Conservation (phyloP, 2,113 vertebrate genomes). For the Cardinalis cardinalis region DNA sequence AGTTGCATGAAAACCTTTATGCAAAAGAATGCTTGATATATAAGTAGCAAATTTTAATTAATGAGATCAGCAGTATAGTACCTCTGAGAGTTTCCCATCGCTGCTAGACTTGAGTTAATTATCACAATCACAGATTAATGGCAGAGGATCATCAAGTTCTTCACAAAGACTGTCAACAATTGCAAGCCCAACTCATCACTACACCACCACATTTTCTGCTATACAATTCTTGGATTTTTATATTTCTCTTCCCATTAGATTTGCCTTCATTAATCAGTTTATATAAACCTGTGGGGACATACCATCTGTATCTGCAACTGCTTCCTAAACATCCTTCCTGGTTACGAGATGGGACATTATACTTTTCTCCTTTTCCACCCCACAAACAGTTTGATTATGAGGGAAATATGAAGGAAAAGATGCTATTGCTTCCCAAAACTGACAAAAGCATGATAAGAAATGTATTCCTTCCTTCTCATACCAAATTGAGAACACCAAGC, state of each 20-base stretch:
- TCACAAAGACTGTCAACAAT: not conserved
- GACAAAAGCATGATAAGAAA: not conserved
- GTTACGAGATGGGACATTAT: not conserved
- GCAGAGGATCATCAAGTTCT: not conserved
- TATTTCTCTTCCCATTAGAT: not conserved
- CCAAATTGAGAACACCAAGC: not conserved
- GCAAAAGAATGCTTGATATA: not conserved
- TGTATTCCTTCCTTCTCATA: not conserved
- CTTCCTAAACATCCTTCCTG: not conserved
- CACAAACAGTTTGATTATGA: not conserved
- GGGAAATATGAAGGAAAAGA: not conserved
- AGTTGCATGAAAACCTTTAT: not conserved
- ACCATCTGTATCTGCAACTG: not conserved
- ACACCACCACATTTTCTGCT: not conserved
- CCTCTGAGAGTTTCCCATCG: not conserved
- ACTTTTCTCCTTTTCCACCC: not conserved
- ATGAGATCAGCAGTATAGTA: not conserved
- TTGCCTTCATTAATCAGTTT: not conserved
- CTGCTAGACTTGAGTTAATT: not conserved
- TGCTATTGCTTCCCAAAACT: not conserved
- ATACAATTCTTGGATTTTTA: not conserved
- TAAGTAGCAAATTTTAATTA: not conserved
- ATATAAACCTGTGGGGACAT: not conserved
- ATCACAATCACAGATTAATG: not conserved
- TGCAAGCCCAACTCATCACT: not conserved